phyloP scores from a whole-genome alignment of 1,140 invertebrate species.

The Drosophila orena region DNA sequence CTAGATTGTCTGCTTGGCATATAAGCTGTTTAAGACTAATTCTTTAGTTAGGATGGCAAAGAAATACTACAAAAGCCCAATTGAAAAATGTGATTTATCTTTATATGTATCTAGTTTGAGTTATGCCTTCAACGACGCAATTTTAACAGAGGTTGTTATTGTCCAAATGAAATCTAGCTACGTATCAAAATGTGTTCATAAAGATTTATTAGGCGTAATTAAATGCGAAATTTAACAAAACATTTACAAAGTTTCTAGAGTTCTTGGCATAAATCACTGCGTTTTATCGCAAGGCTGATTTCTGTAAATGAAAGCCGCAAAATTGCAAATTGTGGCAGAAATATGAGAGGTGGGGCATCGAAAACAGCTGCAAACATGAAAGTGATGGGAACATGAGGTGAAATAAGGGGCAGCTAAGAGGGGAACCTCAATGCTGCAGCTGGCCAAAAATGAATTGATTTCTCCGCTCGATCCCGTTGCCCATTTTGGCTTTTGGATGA shows the following conservation, averaged over 20 bases:
- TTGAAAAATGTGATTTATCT: too few relatives aligned
- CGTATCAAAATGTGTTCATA: too few relatives aligned
- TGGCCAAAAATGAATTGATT: slow-evolving; percentile 71
- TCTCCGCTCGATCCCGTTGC: slow-evolving; percentile 53
- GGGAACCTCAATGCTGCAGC: slow-evolving; percentile 48
- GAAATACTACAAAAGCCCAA: too few relatives aligned
- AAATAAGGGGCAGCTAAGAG: neutral
- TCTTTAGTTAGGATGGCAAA: too few relatives aligned
- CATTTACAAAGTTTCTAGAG: neutral
- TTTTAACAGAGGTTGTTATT: neutral
- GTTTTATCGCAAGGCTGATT: slow-evolving; percentile 37
- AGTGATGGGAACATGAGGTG: neutral
- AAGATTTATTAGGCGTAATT: too few relatives aligned
- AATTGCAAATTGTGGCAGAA: slow-evolving; percentile 71
- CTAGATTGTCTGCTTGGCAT: neutral
- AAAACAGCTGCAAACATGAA: slow-evolving; percentile 27
- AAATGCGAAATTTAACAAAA: neutral
- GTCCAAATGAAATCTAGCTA: neutral
- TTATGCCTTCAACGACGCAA: too few relatives aligned
- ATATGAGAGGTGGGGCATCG: slow-evolving; percentile 36
- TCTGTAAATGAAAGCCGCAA: slow-evolving; percentile 72
- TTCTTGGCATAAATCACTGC: neutral
- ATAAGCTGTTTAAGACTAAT: too few relatives aligned
- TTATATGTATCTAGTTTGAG: too few relatives aligned
- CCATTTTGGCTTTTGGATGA: slow-evolving; percentile 65